phyloP scores from a whole-genome alignment of 1,140 invertebrate genomes.

The Anthonomus grandis region DNA sequence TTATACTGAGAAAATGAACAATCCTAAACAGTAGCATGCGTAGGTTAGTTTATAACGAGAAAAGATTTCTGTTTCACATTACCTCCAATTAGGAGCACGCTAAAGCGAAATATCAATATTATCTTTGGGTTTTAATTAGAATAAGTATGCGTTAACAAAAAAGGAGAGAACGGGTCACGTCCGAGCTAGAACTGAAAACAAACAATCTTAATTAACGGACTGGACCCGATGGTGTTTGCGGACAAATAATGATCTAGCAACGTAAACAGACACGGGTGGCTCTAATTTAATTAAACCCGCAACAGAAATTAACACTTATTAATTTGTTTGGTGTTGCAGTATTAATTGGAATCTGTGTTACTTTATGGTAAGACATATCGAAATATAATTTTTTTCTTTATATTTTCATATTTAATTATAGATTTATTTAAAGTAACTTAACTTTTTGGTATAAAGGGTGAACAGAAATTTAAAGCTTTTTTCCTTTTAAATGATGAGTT shows the following conservation, averaged over 20 bases:
- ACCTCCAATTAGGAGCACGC: conserved; percentile 13
- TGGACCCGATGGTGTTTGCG: conserved; percentile 21
- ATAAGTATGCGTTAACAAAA: conserved; percentile 18
- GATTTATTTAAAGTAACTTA: too few species aligned
- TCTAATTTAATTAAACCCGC: conserved; percentile 23
- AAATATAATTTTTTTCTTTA: too few species aligned
- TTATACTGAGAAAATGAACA: too few species aligned
- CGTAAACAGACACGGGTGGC: conserved; percentile 13
- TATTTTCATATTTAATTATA: too few species aligned
- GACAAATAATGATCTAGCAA: conserved; percentile 19
- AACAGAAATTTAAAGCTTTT: too few species aligned
- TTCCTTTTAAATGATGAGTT: too few species aligned
- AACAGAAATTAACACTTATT: conserved; percentile 27
- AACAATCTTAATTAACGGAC: conserved; percentile 25
- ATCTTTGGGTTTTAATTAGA: conserved; percentile 16
- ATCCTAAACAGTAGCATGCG: not conserved
- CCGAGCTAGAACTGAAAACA: conserved; percentile 26
- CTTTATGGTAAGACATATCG: not conserved
- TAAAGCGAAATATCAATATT: conserved; percentile 20
- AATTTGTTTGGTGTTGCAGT: conserved; percentile 16
- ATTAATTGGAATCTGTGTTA: conserved; percentile 16
- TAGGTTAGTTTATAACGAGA: not conserved
- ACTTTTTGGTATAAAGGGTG: too few species aligned
- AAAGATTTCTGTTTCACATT: conserved; percentile 15
- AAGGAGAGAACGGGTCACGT: conserved; percentile 20